Conservation (phyloP, 2,888 invertebrate genomes). For the Drosophila nigricruria region DNA sequence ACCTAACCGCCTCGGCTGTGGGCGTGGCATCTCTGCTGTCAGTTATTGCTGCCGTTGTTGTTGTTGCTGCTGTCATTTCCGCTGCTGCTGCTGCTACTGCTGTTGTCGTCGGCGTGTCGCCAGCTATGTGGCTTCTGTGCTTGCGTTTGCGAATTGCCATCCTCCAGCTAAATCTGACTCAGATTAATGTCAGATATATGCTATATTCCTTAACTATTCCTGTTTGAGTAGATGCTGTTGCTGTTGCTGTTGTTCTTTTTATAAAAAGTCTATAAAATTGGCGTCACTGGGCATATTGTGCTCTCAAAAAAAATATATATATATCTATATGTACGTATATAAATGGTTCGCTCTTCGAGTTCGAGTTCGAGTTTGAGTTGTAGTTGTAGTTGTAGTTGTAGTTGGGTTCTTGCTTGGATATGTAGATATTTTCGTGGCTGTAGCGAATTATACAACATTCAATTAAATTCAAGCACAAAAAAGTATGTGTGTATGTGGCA, state of each 20-base stretch:
- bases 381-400: conserved; percentile 16
- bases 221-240: conserved; percentile 13
- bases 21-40: conserved; percentile 13
- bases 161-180: conserved; percentile 41
- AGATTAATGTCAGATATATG: conserved; percentile 34
- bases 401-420: conserved; percentile 42
- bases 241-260: conserved; percentile 30
- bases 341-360: conserved; percentile 12
- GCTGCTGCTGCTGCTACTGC: conserved; percentile 17
- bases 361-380: conserved; percentile 11
- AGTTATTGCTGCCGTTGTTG: conserved; percentile 12
- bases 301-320: conserved; percentile 22
- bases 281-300: conserved; percentile 62
- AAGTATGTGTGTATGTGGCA: conserved; percentile 3
- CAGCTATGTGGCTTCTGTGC: conserved; percentile 63
- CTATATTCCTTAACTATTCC: conserved; percentile 6
- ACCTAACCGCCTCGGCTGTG: conserved; percentile 19
- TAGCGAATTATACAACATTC: conserved; percentile 46
- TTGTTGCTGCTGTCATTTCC: neutral
- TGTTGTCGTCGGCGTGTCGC: conserved; percentile 60
- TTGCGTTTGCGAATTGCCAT: conserved; percentile 73
- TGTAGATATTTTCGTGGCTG: conserved; percentile 60
- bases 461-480: conserved; percentile 36
- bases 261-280: conserved; percentile 77
- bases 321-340: neutral